Base-by-base conservation (phyloP, 2,888 invertebrate genomes). In the Xanthorhoe spadicearia region DNA sequence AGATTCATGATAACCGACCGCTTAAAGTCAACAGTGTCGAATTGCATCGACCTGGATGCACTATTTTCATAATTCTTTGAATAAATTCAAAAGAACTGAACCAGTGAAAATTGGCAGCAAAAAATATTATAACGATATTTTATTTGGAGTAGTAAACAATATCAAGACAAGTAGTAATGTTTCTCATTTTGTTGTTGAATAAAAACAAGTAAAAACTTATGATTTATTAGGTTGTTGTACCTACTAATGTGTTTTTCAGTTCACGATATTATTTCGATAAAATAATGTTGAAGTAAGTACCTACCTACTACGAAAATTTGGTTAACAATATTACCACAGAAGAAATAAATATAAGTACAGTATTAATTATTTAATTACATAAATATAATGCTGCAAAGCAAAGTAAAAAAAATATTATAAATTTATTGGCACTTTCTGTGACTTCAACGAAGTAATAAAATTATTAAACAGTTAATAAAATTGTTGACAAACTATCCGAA, bases 21-120 rank as follows among this genome's bases (percentile, higher is more conserved):
- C 53, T 67, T 53, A 51, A 61, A 65, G 61, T 61, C 65, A 65
- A 65, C 61, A 55, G 66, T 62, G 54, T 67, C 62, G 28, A 62
- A 38, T 60, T 63, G 57, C 61, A 51, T 17, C 55, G 64, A 51
- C 59, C 50, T 43, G 49, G 8, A 23, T 54, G 48, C 32, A 48
- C 50, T 53, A 46, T 57, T 52, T 61, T 61, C 2, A 19, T 28
- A 38, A 60, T 18, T 43, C 35, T 38, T 55, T 55, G 35, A 35
- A 56, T 28, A 48, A 2, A 48, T 43, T 43, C 13, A 43, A 43
- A 43, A 13, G n/a, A 43, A 43, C 32, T 32, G 8, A 43, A 4
- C 32, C 7, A 32, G 6, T 32, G n/a, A 43, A 7, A 49, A 49
- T 49, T 49, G 49, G 17, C 49, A 49, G 17, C 49, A 17, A 49